phyloP scores from a whole-genome alignment of 2,797 vertebrate genomes.

The Xiphophorus birchmanni region DNA sequence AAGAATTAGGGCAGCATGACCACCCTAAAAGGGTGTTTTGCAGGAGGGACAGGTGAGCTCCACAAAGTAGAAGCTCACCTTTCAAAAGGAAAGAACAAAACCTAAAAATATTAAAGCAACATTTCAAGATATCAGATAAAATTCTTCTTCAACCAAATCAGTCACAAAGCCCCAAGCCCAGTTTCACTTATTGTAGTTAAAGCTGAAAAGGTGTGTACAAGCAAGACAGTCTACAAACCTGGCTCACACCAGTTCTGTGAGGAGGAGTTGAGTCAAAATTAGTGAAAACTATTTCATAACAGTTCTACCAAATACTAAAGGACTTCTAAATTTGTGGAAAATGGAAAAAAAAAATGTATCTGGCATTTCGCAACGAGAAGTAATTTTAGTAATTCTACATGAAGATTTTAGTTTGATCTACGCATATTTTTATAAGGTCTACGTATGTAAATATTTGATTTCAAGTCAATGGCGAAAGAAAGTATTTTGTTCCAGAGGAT shows the following conservation, averaged over 20 bases:
- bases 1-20: not conserved
- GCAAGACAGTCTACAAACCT: not conserved
- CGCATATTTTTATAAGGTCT: not conserved
- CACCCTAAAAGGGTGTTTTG: not conserved
- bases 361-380: not conserved
- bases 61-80: not conserved
- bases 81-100: not conserved
- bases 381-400: not conserved
- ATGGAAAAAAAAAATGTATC: not conserved
- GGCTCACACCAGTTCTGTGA: not conserved
- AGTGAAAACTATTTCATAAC: not conserved
- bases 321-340: not conserved
- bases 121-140: not conserved
- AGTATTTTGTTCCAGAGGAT: conserved; percentile 7
- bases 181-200: not conserved
- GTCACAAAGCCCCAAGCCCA: not conserved
- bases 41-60: not conserved
- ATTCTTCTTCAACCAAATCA: not conserved
- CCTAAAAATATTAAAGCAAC: not conserved
- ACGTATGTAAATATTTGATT: not conserved
- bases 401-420: not conserved
- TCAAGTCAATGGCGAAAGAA: not conserved
- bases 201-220: not conserved
- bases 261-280: not conserved
- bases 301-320: not conserved